Evolutionary conservation across 2,888 invertebrate genomes (phyloP), one percentile per base, ranked within the genome.

Genomic region (Drosophila merina): DNA sequence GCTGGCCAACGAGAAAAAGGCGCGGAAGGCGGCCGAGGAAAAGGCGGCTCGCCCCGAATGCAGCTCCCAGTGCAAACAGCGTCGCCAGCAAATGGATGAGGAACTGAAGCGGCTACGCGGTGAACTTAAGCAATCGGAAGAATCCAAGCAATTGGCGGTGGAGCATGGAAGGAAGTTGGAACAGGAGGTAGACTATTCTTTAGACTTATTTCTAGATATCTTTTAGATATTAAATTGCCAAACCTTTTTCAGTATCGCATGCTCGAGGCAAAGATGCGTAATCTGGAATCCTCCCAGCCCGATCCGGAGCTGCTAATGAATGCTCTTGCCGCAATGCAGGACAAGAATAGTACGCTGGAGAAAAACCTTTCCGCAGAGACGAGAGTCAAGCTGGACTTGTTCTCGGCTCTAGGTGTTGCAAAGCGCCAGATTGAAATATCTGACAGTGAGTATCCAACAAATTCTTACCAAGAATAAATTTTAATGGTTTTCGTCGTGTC

Each of bases 331-430:
- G 95, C 95, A 74, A 94, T 98, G 93, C 96, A 97, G 92, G 98
- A 98, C 90, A 97, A 98, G 91, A 97, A 97, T 90, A 92, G 95
- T 86, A 97, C 98, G 91, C 94, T 99, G 86, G 98, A 99, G 93
- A 96, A 96, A 90, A 97, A 97, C 89, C 94, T 99, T 79, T 97
- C 97, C 74, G 97, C 98, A 50, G 99, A 99, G 93, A 99, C 98
- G 80, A 95, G 98, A 88, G 96, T 99, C 92, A 99, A 99, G 93
- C 94, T 99, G 88, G 99, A 99, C 93, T 94, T 99, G 89, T 98
- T 99, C 93, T 97, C 98, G 76, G 99, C 99, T 76, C 95, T 99
- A 56, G 98, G 98, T 38, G 98, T 98, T 91, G 98, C 97, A 76
- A 98, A 98, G 92, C 94, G 98, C 59, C 96, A 97, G 92, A 93